phyloP scores from a whole-genome alignment of 2,888 invertebrate genomes.

The Tryphoninae sp. region DNA sequence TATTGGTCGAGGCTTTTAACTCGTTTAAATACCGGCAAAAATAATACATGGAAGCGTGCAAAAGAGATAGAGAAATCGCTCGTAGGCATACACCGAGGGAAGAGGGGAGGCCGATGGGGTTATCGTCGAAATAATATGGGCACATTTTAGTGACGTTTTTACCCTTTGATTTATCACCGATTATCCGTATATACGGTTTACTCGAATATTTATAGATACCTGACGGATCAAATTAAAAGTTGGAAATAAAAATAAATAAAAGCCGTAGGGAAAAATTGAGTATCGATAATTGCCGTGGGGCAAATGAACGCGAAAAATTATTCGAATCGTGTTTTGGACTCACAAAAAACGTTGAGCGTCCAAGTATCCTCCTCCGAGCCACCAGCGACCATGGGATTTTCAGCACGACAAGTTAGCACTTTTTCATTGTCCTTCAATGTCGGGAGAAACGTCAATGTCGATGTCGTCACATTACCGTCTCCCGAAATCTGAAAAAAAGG shows the following conservation, averaged over 20 bases:
- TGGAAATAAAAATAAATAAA: conserved; percentile 1
- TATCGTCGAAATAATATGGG: conserved; percentile 28
- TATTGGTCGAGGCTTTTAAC: conserved; percentile 38
- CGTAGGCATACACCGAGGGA: neutral
- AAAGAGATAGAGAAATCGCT: conserved; percentile 16
- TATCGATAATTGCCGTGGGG: neutral
- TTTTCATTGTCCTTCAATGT: conserved; percentile 90
- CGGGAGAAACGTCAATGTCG: conserved; percentile 89
- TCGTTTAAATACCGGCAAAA: conserved; percentile 44
- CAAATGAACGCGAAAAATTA: neutral
- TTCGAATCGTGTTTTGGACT: conserved; percentile 80
- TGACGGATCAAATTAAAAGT: conserved; percentile 23
- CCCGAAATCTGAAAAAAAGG: conserved; percentile 86
- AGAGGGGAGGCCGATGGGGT: neutral
- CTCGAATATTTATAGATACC: neutral
- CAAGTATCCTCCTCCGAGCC: conserved; percentile 90
- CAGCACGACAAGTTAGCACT: conserved; percentile 90
- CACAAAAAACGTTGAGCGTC: conserved; percentile 93
- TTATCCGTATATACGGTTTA: neutral
- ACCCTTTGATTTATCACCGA: neutral
- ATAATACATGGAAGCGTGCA: conserved; percentile 26
- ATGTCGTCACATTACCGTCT: conserved; percentile 91
- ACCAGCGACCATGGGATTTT: conserved; percentile 88
- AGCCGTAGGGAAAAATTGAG: neutral
- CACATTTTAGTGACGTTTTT: conserved; percentile 15